Evolutionary conservation across 1,140 invertebrate species (phyloP), one percentile per base, ranked within the genome.

Genomic region (Drosophila sulfurigaster): DNA sequence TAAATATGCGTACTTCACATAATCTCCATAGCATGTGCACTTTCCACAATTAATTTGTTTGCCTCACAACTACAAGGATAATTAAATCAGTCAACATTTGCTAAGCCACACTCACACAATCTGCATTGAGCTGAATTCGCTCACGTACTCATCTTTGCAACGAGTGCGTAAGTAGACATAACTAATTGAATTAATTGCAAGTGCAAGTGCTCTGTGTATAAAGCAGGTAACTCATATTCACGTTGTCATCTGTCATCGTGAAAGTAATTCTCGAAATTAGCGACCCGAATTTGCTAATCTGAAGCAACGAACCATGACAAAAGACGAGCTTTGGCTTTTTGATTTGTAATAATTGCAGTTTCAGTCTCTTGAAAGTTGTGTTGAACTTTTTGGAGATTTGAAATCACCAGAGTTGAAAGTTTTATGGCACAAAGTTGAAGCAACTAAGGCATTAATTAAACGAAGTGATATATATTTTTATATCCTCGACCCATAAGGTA

Each of bases 271-370:
- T 13, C n/a, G 41, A 43, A 43, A 43, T 43, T 43, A 43, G 41
- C n/a, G n/a, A 11, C 7, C 41, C n/a, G 5, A 25, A 25, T 43
- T 43, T n/a, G 41, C 41, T 43, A 43, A 43, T 43, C 41, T 43
- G 3, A 43, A 5, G 2, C 41, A 43, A 10, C 38, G 38, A 41
- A 41, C 38, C 38, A 41, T 11, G 3, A 3, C 38, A 11, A 41
- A 41, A 41, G 8, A 43, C 11, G 41, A 13, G 41, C 41, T n/a
- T 48, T 67, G 52, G 28, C 64, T 25, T 57, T 57, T 57, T 28
- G 52, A 57, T 67, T 32, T 48, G 52, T 51, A 66, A 56, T 66
- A 57, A 66, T 32, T 66, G 63, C 63, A 46, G 52, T 56, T 13
- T 25, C 28, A 57, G 52, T 54, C 15, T n/a, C 51, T 15, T 54